Percentiles rank a stretch among this genome's conserved stretches.
Conservation (phyloP, 2,888 invertebrate species). For the Halictus ligatus region DNA sequence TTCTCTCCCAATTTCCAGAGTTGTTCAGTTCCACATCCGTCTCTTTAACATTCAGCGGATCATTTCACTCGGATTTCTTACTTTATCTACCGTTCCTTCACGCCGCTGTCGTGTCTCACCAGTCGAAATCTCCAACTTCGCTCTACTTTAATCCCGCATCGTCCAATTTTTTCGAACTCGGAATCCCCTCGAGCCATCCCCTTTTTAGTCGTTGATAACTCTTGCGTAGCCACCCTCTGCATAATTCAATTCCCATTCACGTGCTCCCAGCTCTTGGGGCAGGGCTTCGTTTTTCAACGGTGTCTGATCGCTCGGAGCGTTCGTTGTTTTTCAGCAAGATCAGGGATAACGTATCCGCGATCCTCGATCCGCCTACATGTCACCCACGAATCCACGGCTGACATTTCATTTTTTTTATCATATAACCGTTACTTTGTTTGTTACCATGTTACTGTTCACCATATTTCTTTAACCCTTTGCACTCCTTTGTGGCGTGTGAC, state of each 20-base stretch:
- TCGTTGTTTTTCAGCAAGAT: constrained; percentile 11
- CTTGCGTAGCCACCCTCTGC: neutral
- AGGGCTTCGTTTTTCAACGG: neutral
- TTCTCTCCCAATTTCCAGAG: neutral
- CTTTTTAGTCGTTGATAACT: neutral
- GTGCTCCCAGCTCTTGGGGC: neutral
- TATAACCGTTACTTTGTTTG: neutral
- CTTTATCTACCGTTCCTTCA: neutral
- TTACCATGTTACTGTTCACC: too few relatives aligned
- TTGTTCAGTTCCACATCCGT: neutral
- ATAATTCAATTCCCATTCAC: constrained; percentile 15
- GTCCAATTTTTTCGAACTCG: neutral
- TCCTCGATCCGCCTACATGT: neutral
- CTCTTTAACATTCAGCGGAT: constrained; percentile 9
- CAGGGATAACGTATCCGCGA: neutral
- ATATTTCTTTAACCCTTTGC: too few relatives aligned
- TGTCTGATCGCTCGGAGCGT: neutral
- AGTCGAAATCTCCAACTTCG: constrained; percentile 3
- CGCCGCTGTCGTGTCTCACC: neutral
- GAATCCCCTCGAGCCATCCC: neutral
- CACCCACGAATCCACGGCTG: neutral
- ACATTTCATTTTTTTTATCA: neutral
- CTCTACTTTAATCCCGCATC: neutral
- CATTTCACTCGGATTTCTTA: neutral
- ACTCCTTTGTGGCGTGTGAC: too few relatives aligned